phyloP scores from a whole-genome alignment of 2,888 invertebrate species.

The Synergus gifuensis region DNA sequence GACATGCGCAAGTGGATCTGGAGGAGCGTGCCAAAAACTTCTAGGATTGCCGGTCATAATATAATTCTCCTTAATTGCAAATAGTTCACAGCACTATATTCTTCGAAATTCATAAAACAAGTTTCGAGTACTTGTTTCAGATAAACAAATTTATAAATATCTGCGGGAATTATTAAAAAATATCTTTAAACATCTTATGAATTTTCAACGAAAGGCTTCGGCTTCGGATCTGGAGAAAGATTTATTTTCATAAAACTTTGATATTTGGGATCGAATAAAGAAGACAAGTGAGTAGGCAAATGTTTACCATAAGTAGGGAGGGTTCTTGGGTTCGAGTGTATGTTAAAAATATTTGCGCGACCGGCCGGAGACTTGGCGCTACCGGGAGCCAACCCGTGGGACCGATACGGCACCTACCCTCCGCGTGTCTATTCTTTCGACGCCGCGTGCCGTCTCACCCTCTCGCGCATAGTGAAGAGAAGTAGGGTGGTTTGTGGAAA shows the following conservation, averaged over 20 bases:
- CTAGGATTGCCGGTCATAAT: neutral
- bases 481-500: constrained; percentile 24
- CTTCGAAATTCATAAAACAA: neutral
- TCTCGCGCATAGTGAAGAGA: constrained; percentile 34
- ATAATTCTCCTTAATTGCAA: neutral
- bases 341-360: constrained; percentile 4
- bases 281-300: neutral
- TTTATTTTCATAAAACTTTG: neutral
- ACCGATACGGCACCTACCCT: neutral
- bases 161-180: neutral
- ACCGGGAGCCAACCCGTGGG: neutral
- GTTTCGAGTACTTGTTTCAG: neutral
- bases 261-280: neutral
- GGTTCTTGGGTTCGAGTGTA: neutral
- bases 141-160: constrained; percentile 1
- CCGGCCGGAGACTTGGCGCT: constrained; percentile 2
- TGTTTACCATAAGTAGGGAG: neutral
- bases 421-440: neutral
- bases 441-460: constrained; percentile 43
- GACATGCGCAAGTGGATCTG: neutral
- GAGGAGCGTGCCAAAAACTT: constrained; percentile 4
- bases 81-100: neutral
- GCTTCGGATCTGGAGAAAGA: too few species aligned
- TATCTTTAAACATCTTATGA: too few species aligned
- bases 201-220: too few species aligned